Base-by-base conservation (phyloP, 1,140 invertebrate genomes). In the Trachelipus rathkii region DNA sequence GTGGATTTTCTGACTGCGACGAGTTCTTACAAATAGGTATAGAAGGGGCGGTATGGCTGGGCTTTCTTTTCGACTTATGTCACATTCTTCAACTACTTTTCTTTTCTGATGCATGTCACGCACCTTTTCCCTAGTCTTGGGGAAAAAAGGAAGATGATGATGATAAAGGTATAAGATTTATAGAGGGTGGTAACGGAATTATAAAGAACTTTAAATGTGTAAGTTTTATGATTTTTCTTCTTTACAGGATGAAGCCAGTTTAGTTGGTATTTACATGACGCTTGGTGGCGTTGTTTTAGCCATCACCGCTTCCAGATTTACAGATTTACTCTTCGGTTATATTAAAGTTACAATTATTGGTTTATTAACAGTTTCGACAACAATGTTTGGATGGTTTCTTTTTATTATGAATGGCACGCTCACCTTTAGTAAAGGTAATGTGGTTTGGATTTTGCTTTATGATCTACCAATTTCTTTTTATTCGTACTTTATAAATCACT, bases 321-420 rank as follows among this genome's bases (percentile, higher is more conserved):
- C 83, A 24, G 85, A 86, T 70, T 71, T 83, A 6, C 83, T 84
- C 70, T 84, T 83, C 79, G 82, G 84, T 6, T 82, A 83, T 23
- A 77, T 85, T 24, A 85, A 84, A 60, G 70, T 81, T 44, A 83
- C 84, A 9, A 83, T 85, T 44, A 77, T 82, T 15, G 33, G 75
- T 0, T 75, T 86, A 0, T 77, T 86, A 24, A 43, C 82, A 0
- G 78, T 82, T 21, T 84, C 85, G 8, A 83, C 84, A 10, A 66
- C 79, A 10, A 84, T 84, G 82, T 86, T 85, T 67, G 82, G 84
- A 2, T 86, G 84, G 83, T 82, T 87, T 43, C 81, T 84, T 15
- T 66, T 85, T 19, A 75, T 84, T 0, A 82, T 83, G 13, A 82
- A 82, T 77, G 74, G 77, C 44, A 74, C 83, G n/a, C 73, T 85